Base-by-base conservation (phyloP, 2,888 invertebrate genomes). In the Polyploca ridens region DNA sequence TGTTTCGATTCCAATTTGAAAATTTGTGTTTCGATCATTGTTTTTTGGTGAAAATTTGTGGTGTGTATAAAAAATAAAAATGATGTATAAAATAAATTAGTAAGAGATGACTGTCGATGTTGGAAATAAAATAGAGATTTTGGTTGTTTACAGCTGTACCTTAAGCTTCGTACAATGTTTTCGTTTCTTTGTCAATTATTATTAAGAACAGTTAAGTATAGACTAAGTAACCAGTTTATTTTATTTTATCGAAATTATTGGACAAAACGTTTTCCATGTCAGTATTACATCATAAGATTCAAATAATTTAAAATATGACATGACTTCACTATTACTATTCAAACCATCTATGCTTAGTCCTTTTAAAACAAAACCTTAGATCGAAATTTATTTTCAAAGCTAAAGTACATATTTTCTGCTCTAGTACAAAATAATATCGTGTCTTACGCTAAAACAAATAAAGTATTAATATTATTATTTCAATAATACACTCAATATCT, bases 11-110 rank as follows among this genome's bases (percentile, higher is more conserved):
- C 76, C 68, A 70, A 73, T 78, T 77, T 77, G 74, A 74, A 77
- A 75, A 68, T 66, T 67, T 60, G 1, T 46, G n/a, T 46, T 58
- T 69, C 13, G 19, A 54, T 19, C 64, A 19, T 10, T 38, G 62
- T 64, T 69, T 78, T 84, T 77, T 71, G 78, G 73, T 89, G 84
- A 90, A 87, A 87, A 89, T 84, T 83, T 72, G 74, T 80, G 80
- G 80, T 81, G 81, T 91, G 83, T 90, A 90, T 87, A 86, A 86
- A 83, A 77, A 73, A 78, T 78, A 82, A 85, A 81, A 83, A 77
- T 81, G 78, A 82, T 90, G 88, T 90, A 91, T 78, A 90, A 90
- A 90, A 85, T 87, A 84, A 86, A 86, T 86, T 87, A 88, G 84
- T 88, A 86, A 88, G 84, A 82, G 84, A 81, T 77, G 82, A 90